Base-by-base conservation (phyloP, 1,140 invertebrate species). In the Tenebrio molitor region DNA sequence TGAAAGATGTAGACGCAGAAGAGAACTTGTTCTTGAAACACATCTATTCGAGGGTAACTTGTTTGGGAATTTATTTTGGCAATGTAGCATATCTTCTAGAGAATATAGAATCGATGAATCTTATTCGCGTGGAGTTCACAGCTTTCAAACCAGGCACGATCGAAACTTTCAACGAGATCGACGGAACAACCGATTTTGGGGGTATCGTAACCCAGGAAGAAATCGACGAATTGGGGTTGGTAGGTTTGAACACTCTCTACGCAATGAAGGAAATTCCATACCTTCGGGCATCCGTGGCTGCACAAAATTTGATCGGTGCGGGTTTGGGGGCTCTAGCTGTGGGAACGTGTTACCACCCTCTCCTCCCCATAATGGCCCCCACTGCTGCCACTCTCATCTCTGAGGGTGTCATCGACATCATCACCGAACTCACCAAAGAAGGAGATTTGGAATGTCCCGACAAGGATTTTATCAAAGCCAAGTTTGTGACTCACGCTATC, bases 381-480 rank as follows among this genome's bases (percentile, higher is more conserved):
- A 5, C 21, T 7, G 44, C 15, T 10, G 44, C n/a, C 0, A 50
- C 44, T 19, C 17, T 50, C 1, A 50, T 50, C 0, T 21, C 44
- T 1, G 44, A 50, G 21, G 44, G 44, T 7, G 19, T 50, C 5
- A 50, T 50, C 2, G 44, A 50, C n/a, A 50, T 50, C 6, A 17
- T 50, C n/a, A 19, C 21, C 6, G 0, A 21, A 39, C 6, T 39
- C 6, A n/a, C 29, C 1, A 29, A 8, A 6, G n/a, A 29, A 14
- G 50, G 23, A n/a, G 15, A 6, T 14, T 12, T 23, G 2, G 50
- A 58, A 25, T 25, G 25, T 29, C 5, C 5, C 12, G 2, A 12
- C 4, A 58, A 25, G 10, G 50, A 58, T 14, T 58, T 29, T 2
- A 29, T 58, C 8, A 58, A 58, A 25, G 23, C 6, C n/a, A 58